A percentile compares a stretch with the other conserved stretches of the same genome.
Conservation (phyloP, 1,140 invertebrate genomes). For the Cryptotermes secundus region DNA sequence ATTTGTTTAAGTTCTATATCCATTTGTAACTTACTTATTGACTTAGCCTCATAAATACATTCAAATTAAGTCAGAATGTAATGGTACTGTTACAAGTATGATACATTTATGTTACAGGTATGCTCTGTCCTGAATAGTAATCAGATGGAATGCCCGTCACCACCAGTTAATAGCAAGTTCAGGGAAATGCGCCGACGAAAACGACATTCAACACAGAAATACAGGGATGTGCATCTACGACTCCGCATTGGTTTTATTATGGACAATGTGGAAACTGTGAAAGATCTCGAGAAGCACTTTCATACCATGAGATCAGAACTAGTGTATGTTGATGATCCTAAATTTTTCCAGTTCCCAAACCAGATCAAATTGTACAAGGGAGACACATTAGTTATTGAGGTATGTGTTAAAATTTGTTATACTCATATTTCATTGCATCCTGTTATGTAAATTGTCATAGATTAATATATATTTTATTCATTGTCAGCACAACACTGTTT, state of each 20-base stretch:
- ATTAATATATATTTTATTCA: too few relatives aligned
- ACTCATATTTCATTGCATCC: too few relatives aligned
- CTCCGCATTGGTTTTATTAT: conserved; percentile 88
- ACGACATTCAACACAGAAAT: conserved; percentile 11
- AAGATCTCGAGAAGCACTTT: conserved; percentile 85
- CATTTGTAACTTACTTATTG: too few relatives aligned
- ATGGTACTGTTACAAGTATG: too few relatives aligned
- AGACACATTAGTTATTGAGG: conserved; percentile 92
- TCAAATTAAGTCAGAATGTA: too few relatives aligned
- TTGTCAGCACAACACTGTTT: too few relatives aligned
- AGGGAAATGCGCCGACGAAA: conserved; percentile 23
- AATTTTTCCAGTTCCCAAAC: conserved; percentile 83
- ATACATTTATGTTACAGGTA: conserved; percentile 43
- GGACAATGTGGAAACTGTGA: conserved; percentile 89
- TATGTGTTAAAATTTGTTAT: conserved; percentile 41
- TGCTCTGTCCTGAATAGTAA: conserved; percentile 85
- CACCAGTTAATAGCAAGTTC: conserved; percentile 67
- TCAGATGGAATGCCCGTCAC: conserved; percentile 94
- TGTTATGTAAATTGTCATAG: too few relatives aligned
- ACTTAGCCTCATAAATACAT: too few relatives aligned
- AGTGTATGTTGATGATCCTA: conserved; percentile 89
- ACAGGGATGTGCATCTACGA: conserved; percentile 59
- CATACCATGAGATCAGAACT: conserved; percentile 75
- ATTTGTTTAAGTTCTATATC: too few relatives aligned
- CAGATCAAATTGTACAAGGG: conserved; percentile 89